Evolutionary conservation across 2,888 invertebrate species (phyloP).

Genomic region (Belgica antarctica): DNA sequence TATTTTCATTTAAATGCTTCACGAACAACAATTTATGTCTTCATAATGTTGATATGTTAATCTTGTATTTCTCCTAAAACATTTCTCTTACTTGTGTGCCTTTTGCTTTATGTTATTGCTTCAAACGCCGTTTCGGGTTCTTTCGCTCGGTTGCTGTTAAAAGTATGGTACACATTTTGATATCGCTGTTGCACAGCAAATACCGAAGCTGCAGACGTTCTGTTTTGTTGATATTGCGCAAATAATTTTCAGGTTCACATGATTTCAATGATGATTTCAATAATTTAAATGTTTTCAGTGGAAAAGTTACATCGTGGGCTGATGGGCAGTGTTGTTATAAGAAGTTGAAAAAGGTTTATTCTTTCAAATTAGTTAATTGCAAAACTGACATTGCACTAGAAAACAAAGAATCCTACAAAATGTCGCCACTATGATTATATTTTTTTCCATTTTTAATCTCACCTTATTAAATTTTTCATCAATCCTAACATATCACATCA

Average conservation of each 20-base stretch:
- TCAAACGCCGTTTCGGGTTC: background rate
- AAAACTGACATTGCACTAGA: too few relatives aligned
- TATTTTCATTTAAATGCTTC: conserved; percentile 42
- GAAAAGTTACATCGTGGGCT: too few relatives aligned
- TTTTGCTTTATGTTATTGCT: conserved; percentile 19
- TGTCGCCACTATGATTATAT: too few relatives aligned
- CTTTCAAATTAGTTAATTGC: too few relatives aligned
- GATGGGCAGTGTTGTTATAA: too few relatives aligned
- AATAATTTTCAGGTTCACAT: background rate
- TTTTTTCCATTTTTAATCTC: too few relatives aligned
- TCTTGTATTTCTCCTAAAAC: conserved; percentile 25
- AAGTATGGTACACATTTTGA: conserved; percentile 35
- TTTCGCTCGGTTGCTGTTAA: background rate
- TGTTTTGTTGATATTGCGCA: background rate
- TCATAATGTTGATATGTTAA: conserved; percentile 47
- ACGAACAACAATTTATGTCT: conserved; percentile 49
- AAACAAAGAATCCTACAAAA: too few relatives aligned
- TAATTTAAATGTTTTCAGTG: conserved; percentile 22
- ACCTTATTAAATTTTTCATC: too few relatives aligned
- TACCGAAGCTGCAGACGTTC: too few relatives aligned
- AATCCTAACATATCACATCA: background rate
- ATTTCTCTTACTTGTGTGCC: background rate
- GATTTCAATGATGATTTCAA: conserved; percentile 1
- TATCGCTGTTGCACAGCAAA: background rate
- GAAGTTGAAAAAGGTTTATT: too few relatives aligned